Conservation (phyloP, 1,140 invertebrate species). For the Nasonia longicornis region DNA sequence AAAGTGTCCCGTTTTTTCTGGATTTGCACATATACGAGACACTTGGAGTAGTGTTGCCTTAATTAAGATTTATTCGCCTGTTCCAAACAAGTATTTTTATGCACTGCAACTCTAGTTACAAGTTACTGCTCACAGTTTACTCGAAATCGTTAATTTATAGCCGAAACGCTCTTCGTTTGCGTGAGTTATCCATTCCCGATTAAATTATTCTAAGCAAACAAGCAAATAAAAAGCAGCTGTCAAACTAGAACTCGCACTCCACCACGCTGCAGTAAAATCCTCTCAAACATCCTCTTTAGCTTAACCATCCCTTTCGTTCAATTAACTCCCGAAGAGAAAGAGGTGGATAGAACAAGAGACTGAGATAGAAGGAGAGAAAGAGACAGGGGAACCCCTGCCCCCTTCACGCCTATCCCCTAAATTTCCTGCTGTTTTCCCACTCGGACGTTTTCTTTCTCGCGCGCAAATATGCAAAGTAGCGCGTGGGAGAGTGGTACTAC, state of each 20-base stretch:
- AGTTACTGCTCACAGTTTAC: too few species aligned
- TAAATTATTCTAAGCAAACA: neutral
- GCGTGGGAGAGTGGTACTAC: neutral
- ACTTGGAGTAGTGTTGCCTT: too few species aligned
- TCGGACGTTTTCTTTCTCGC: constrained; percentile 22
- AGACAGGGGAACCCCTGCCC: neutral
- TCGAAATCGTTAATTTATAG: too few species aligned
- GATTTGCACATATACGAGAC: too few species aligned
- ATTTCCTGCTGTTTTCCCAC: constrained; percentile 26
- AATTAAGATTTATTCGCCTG: too few species aligned
- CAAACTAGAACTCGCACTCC: neutral
- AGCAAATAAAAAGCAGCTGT: neutral
- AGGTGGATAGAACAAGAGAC: neutral
- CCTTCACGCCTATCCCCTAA: neutral
- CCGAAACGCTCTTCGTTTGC: neutral
- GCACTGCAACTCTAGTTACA: too few species aligned
- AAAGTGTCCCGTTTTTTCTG: too few species aligned
- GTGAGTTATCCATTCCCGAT: neutral
- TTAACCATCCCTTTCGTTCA: constrained; percentile 1
- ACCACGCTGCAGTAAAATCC: neutral
- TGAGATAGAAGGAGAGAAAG: neutral
- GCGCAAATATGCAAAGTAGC: constrained; percentile 38
- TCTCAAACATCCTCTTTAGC: neutral
- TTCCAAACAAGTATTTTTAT: too few species aligned
- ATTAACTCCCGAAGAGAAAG: constrained; percentile 18